phyloP scores from a whole-genome alignment of 92 coral and sea anemone species.

The Epizoanthus stellaris region DNA sequence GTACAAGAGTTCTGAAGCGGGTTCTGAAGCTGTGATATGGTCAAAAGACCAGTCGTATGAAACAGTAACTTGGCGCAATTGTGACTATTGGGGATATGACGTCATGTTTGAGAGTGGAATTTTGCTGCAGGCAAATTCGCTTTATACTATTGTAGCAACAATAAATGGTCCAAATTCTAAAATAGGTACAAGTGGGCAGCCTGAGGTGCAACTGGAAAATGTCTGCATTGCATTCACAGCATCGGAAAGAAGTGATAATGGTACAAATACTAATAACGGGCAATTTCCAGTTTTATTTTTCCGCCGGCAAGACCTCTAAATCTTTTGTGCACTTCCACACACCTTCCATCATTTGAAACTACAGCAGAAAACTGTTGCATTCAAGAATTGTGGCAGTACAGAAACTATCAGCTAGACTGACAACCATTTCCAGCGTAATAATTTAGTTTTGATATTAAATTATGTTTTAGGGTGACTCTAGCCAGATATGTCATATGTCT shows the following conservation, averaged over 20 bases:
- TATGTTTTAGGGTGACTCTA: too few relatives aligned
- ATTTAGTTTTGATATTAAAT: too few relatives aligned
- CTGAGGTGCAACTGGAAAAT: not conserved
- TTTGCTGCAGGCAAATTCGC: not conserved
- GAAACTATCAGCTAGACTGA: too few relatives aligned
- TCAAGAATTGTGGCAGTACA: too few relatives aligned
- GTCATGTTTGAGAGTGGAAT: constrained; percentile 23
- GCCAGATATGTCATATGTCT: too few relatives aligned
- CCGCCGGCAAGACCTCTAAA: not conserved
- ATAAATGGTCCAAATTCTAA: constrained; percentile 13
- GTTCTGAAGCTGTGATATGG: not conserved
- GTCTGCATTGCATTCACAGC: not conserved
- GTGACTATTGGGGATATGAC: not conserved
- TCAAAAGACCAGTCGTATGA: not conserved
- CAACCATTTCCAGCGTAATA: too few relatives aligned
- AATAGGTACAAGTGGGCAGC: not conserved
- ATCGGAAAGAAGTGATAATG: constrained; percentile 4
- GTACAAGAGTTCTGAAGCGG: not conserved
- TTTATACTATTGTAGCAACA: not conserved
- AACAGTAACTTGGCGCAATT: not conserved
- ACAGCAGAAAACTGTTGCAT: too few relatives aligned
- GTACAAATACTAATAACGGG: not conserved
- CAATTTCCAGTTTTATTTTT: constrained; percentile 35
- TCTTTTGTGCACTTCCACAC: too few relatives aligned
- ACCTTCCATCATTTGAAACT: too few relatives aligned